A percentile compares a stretch with the other conserved stretches of the same genome.
phyloP scores from a whole-genome alignment of 2,888 invertebrate species.

The Patella pellucida region DNA sequence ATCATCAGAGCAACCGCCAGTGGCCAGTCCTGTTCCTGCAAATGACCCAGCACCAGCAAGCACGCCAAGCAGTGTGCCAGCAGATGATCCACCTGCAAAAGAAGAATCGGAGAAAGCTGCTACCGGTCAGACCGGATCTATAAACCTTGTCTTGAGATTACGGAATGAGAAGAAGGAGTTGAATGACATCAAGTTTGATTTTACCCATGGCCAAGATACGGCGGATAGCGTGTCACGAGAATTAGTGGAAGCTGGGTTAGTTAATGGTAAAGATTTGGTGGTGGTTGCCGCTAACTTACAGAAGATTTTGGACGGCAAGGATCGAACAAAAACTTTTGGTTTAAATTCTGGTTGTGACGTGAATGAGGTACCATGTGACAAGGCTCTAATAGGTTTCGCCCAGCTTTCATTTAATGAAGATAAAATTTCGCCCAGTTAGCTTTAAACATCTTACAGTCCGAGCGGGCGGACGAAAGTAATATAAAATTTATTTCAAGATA shows the following conservation, averaged over 20 bases:
- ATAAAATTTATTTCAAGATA: no score
- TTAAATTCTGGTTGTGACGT: conserved; percentile 76
- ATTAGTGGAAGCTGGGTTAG: conserved; percentile 93
- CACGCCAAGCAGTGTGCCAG: background rate
- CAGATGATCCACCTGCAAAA: conserved; percentile 14
- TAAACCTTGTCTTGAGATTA: conserved; percentile 61
- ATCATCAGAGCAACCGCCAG: background rate
- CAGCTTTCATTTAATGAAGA: conserved; percentile 78
- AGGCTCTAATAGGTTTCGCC: conserved; percentile 95
- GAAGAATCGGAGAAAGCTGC: background rate
- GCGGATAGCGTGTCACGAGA: conserved; percentile 94
- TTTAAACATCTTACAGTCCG: no score
- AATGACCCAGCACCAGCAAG: conserved; percentile 16
- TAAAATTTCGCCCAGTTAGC: background rate
- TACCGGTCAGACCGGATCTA: conserved; percentile 32
- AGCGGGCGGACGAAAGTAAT: no score
- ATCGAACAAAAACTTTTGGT: conserved; percentile 83
- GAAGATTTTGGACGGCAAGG: conserved; percentile 81
- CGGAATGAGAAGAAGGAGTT: conserved; percentile 89
- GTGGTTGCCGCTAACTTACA: conserved; percentile 93
- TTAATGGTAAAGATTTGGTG: conserved; percentile 89
- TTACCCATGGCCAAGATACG: conserved; percentile 83
- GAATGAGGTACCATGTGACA: conserved; percentile 91
- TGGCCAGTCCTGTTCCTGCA: conserved; percentile 27
- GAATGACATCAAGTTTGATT: conserved; percentile 98